Evolutionary conservation across 2,888 invertebrate genomes (phyloP), one percentile per base, ranked within the genome.

Genomic region (Aleiodes testaceus): DNA sequence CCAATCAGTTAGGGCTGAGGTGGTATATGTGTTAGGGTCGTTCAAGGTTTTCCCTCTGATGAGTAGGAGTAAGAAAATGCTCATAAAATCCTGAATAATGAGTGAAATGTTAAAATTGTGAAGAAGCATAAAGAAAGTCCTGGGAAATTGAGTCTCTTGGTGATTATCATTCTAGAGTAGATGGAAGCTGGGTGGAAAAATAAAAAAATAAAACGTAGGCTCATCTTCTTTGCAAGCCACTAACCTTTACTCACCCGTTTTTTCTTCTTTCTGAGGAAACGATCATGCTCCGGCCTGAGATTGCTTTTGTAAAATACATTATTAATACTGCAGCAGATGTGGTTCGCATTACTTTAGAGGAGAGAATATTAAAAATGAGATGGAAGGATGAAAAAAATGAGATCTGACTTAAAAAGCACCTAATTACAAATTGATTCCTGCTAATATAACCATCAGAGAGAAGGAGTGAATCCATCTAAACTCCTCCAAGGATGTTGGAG

Each of bases 401-500:
- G 26, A 26, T 26, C 26, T 5, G 5, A 5, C 26, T 26, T 26
- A 26, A 2, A 5, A 26, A 26, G 3, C 26, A 26, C 3, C 0
- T 26, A 5, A 26, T 26, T 2, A 26, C 26, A 26, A 26, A 26
- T 26, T 26, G 26, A 26, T 26, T 26, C 26, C 3, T 26, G 26
- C 26, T 26, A 26, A 26, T 26, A 5, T 26, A 2, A 26, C 5
- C 1, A 2, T 26, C 26, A 26, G n/a, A n/a, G n/a, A n/a, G n/a
- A n/a, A n/a, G n/a, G n/a, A 81, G 80, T 81, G 82, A 84, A 85
- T 86, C 85, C 84, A 83, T 86, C 84, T 80, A 79, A 84, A 81
- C 84, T 85, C 84, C 82, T 81, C 84, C 82, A 85, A 85, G 85
- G 86, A 85, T 86, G 84, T 84, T 81, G 81, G 81, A 81, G 82